These are phyloP conservation scores for Mythimna pallens DNA, from an alignment of 2,888 invertebrate genomes.

Conservation along the genomic window DNA sequence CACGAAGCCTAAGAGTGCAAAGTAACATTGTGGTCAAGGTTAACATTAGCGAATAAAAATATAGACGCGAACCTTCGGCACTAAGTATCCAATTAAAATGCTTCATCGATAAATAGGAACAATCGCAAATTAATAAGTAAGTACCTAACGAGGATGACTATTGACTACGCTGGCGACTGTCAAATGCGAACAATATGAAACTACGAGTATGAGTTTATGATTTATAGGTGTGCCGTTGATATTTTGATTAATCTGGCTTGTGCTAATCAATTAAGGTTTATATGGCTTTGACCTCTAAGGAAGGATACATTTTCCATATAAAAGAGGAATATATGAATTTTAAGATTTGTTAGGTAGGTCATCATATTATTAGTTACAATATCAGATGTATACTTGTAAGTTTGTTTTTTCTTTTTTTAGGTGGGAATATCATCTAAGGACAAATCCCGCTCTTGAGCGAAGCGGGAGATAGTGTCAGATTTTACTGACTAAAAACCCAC, in stretches of 20 bases:
- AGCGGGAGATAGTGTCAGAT: too few species aligned
- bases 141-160: conserved; percentile 34
- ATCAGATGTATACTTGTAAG: neutral
- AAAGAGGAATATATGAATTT: conserved; percentile 2
- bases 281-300: conserved; percentile 34
- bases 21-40: conserved; percentile 71
- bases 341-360: neutral
- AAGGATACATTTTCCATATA: conserved; percentile 39
- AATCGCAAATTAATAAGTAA: conserved; percentile 59
- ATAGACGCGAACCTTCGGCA: conserved; percentile 60
- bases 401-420: neutral
- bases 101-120: conserved; percentile 59
- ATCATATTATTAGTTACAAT: neutral
- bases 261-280: conserved; percentile 32
- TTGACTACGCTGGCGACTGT: conserved; percentile 23
- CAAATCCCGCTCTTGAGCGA: too few species aligned
- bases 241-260: conserved; percentile 38
- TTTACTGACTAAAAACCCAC: too few species aligned
- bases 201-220: conserved; percentile 21
- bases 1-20: conserved; percentile 50
- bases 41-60: conserved; percentile 67
- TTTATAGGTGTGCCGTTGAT: conserved; percentile 34
- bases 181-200: conserved; percentile 30
- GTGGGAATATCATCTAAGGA: too few species aligned
- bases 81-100: conserved; percentile 65